Evolutionary conservation across 1,140 invertebrate genomes (phyloP), one percentile per base, ranked within the genome.

Genomic region (Coenobita brevimanus): DNA sequence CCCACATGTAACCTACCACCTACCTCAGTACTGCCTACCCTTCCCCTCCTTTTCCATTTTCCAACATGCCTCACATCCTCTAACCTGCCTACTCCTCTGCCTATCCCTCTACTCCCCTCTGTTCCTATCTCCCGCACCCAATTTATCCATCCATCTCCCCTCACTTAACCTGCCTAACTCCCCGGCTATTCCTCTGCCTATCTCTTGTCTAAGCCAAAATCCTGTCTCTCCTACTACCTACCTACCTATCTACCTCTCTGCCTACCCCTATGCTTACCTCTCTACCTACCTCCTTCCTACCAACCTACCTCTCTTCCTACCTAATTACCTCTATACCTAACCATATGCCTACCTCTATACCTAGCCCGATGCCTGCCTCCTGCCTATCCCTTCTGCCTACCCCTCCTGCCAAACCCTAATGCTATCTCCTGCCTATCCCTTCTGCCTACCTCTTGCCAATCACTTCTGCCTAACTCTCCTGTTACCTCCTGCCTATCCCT

Each of bases 231-330:
- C 17, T 33, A 38, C 54, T 57, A 10, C n/a, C 54, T 57, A 10
- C n/a, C 54, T 57, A 10, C n/a, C 54, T 57, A 10, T 57, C 54
- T 57, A 10, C n/a, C 54, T 57, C 54, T 57, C 54, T 57, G 10
- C n/a, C 54, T 57, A 10, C n/a, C 54, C n/a, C 30, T 71, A 30
- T 71, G 33, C 41, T 21, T 71, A 30, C 41, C 67, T 71, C 30
- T 71, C 67, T 71, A 30, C 41, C 67, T 71, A 30, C 41, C 67
- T 71, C 67, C 41, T 38, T 71, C 67, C 41, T 38, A 38, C 67
- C 41, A 30, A 38, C 67, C 41, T 38, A 38, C 67, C n/a, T 38
- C n/a, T 38, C n/a, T 17, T 0, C 67, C 1, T 38, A 3, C 62
- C 2, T 33, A 3, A 24, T 2, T 33, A 3, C 62, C 2, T 33